These are phyloP conservation scores for Antrozous pallidus DNA, from an alignment of 2,797 vertebrate genomes.

Conservation along the genomic window DNA sequence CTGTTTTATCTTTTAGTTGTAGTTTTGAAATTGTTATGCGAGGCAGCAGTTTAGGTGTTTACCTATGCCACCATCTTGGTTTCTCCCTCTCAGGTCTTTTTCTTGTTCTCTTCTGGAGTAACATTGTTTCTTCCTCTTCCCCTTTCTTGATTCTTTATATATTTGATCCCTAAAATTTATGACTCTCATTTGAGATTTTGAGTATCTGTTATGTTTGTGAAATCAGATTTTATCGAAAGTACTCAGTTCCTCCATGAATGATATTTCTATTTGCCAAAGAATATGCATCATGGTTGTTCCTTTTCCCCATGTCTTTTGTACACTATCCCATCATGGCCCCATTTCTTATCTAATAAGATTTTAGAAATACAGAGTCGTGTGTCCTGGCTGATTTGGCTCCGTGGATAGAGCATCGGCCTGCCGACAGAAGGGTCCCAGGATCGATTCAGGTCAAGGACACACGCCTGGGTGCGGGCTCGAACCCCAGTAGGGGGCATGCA, in stretches of 20 bases:
- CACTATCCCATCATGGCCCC: neutral
- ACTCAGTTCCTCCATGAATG: neutral
- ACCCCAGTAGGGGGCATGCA: too few species aligned
- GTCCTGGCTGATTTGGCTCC: too few species aligned
- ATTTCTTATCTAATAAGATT: neutral
- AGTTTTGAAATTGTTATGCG: too few species aligned
- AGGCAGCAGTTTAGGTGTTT: too few species aligned
- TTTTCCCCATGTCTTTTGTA: neutral
- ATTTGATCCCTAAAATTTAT: constrained; percentile 3
- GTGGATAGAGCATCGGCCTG: too few species aligned
- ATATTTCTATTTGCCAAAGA: neutral
- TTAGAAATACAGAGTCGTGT: constrained; percentile 5
- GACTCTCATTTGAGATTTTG: neutral
- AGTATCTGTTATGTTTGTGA: constrained; percentile 6
- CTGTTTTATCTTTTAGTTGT: too few species aligned
- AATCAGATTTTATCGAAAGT: constrained; percentile 20
- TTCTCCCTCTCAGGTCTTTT: constrained; percentile 90
- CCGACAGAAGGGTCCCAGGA: too few species aligned
- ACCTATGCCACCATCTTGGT: too few species aligned
- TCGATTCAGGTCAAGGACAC: too few species aligned
- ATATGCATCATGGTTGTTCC: neutral
- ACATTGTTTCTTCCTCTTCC: neutral
- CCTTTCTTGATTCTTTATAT: neutral
- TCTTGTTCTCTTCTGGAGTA: constrained; percentile 4
- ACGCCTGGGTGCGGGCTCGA: too few species aligned